Evolutionary conservation across 2,797 vertebrate species (phyloP).

Genomic region (Brachyrhaphis roseni): DNA sequence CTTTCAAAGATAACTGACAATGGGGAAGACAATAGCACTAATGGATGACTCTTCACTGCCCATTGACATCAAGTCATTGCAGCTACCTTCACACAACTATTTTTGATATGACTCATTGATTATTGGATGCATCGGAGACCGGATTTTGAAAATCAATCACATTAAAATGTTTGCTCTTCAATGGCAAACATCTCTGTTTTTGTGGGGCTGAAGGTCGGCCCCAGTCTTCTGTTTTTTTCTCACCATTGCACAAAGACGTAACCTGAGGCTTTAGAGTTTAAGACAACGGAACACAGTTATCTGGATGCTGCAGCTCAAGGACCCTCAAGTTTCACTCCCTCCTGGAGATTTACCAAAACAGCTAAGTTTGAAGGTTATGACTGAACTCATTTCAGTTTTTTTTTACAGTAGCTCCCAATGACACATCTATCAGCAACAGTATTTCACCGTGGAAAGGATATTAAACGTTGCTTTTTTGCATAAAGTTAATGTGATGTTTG

Average conservation of each 20-base stretch:
- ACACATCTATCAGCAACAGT: background rate
- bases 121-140: too few relatives aligned
- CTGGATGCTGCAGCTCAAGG: background rate
- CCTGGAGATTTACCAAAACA: background rate
- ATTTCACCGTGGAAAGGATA: background rate
- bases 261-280: background rate
- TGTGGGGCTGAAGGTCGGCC: background rate
- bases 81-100: background rate
- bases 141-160: too few relatives aligned
- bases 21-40: background rate
- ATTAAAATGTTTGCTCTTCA: too few relatives aligned
- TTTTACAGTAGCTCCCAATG: background rate
- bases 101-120: too few relatives aligned
- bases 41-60: background rate
- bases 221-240: background rate
- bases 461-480: background rate
- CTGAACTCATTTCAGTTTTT: background rate
- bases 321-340: background rate
- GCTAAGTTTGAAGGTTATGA: background rate
- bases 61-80: background rate
- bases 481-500: too few relatives aligned
- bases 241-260: background rate
- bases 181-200: background rate
- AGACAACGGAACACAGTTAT: background rate
- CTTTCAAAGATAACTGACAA: too few relatives aligned